phyloP scores from a whole-genome alignment of 2,797 vertebrate genomes.

The Pempheris klunzingeri region DNA sequence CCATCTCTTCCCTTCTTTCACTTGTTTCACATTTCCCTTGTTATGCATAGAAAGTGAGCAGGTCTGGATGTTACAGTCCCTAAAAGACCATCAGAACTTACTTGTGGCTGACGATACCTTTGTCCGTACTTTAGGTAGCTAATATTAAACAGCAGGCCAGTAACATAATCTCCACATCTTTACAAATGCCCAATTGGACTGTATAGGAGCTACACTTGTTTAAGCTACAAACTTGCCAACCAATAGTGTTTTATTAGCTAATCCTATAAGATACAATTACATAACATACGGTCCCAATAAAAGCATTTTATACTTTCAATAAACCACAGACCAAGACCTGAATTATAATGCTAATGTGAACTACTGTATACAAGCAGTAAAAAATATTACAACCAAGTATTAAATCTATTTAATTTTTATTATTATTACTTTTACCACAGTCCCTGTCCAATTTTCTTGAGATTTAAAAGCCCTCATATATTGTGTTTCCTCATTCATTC shows the following conservation, averaged over 20 bases:
- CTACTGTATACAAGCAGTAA: neutral
- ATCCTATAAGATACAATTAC: neutral
- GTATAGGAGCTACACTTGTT: neutral
- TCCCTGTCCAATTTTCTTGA: neutral
- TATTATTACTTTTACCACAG: rapidly evolving
- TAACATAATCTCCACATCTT: neutral
- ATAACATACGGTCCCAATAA: slow-evolving; percentile 18
- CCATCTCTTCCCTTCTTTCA: neutral
- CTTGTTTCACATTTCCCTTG: neutral
- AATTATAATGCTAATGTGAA: neutral
- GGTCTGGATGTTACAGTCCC: neutral
- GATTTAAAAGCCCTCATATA: neutral
- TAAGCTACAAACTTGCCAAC: slow-evolving; percentile 3
- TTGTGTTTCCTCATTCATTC: neutral
- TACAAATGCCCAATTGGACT: neutral
- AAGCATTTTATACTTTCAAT: slow-evolving; percentile 16
- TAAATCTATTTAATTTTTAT: slow-evolving; percentile 11
- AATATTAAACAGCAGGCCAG: neutral
- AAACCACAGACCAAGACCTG: neutral
- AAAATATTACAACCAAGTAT: slow-evolving; percentile 4
- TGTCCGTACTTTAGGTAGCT: neutral
- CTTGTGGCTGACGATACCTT: neutral
- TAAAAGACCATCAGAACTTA: neutral
- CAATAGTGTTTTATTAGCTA: slow-evolving; percentile 15
- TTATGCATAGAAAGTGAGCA: neutral